Percentiles rank a stretch among this genome's conserved stretches.
Evolutionary conservation across 1,140 invertebrate genomes (phyloP).

Genomic region (Lineus longissimus): DNA sequence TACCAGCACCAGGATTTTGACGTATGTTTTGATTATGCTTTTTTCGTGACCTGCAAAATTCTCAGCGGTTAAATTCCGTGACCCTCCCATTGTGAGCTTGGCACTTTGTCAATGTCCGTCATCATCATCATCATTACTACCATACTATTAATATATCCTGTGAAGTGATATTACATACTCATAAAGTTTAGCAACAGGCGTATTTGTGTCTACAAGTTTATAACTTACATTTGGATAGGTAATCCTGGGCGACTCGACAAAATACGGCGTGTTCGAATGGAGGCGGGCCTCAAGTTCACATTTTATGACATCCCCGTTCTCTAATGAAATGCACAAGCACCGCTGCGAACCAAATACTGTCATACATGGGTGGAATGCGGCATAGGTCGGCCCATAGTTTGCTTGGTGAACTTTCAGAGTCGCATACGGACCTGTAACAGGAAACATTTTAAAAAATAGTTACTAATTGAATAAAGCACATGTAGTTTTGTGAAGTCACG

Average conservation of each 20-base stretch:
- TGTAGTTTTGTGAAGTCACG: not conserved
- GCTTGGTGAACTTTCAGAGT: not conserved
- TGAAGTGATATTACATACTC: too few relatives aligned
- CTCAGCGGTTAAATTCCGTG: too few relatives aligned
- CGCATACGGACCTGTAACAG: not conserved
- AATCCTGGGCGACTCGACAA: slow-evolving; percentile 15
- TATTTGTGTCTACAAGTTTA: too few relatives aligned
- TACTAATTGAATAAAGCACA: not conserved
- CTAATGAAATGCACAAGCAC: slow-evolving; percentile 24
- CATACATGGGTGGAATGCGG: not conserved
- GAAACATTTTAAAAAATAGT: not conserved
- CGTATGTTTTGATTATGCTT: too few relatives aligned
- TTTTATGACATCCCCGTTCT: slow-evolving; percentile 33
- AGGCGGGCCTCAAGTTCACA: slow-evolving; percentile 21
- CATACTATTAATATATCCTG: too few relatives aligned
- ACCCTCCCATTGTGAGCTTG: too few relatives aligned
- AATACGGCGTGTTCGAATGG: slow-evolving; percentile 8
- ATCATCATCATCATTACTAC: too few relatives aligned
- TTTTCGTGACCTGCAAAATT: too few relatives aligned
- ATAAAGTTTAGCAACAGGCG: too few relatives aligned
- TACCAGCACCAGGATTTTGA: too few relatives aligned
- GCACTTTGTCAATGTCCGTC: too few relatives aligned
- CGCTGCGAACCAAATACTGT: slow-evolving; percentile 17
- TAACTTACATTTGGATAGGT: slow-evolving; percentile 15
- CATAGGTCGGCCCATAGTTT: not conserved